Percentiles rank a stretch among this genome's conserved stretches.
Evolutionary conservation across 35 echinoderm and acorn worm species (phyloP).

Genomic region (Heliocidaris erythrogramma): DNA sequence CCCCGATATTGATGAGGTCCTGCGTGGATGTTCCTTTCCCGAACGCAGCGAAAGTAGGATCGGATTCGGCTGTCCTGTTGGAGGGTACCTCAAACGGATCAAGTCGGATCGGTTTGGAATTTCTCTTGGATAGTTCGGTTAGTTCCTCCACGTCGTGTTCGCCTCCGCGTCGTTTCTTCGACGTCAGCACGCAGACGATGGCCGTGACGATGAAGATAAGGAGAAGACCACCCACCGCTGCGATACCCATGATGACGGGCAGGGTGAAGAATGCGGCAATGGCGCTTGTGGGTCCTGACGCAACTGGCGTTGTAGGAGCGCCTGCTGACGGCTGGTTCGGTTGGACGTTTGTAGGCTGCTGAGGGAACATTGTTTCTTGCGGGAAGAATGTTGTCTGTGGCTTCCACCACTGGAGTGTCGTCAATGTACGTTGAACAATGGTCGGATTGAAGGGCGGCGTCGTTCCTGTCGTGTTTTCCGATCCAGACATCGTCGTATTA

Average conservation of each 20-base stretch:
- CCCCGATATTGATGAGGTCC: constrained; percentile 17
- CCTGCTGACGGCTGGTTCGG: constrained; percentile 2
- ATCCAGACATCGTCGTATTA: not conserved
- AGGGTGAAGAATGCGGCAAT: not conserved
- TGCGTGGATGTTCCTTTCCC: constrained; percentile 31
- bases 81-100: not conserved
- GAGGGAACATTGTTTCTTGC: constrained; percentile 7
- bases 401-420: not conserved
- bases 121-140: constrained; percentile 23
- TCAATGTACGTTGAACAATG: not conserved
- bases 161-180: constrained; percentile 13
- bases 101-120: constrained; percentile 31
- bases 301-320: not conserved
- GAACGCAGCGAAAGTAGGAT: constrained; percentile 27
- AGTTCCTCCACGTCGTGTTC: constrained; percentile 26
- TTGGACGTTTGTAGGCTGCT: not conserved
- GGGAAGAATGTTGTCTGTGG: not conserved
- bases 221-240: constrained; percentile 22
- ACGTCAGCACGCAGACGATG: constrained; percentile 24
- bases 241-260: constrained; percentile 2
- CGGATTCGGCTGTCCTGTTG: not conserved
- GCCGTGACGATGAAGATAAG: constrained; percentile 8
- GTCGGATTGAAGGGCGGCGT: not conserved
- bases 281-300: not conserved
- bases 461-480: not conserved